Evolutionary conservation across 2,797 vertebrate genomes (phyloP), one percentile per base, ranked within the genome.

Genomic region (Sebastes hubbsi): DNA sequence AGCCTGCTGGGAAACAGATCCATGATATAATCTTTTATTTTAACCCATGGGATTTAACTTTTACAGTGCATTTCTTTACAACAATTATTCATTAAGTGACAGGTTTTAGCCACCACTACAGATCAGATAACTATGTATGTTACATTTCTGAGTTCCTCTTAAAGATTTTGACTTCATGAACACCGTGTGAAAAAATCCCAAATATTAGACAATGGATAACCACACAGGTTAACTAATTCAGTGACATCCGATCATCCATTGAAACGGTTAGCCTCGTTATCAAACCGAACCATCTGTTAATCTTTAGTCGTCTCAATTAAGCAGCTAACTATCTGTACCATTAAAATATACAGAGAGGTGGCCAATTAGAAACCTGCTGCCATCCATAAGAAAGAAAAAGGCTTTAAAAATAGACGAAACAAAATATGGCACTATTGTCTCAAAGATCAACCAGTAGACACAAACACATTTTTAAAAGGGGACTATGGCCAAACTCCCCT

Each of bases 11-110:
- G 42, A 65, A 75, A 82, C 63, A 66, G 55, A 77, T 67, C 8
- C 73, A 88, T 89, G 90, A 93, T 93, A 93, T 93, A 89, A 88
- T 94, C 85, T 94, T 96, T 96, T 95, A 96, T 96, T 96, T 94
- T 91, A 94, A 94, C 94, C 94, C 92, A 93, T 94, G 92, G 93
- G 94, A 96, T 95, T 95, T 90, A 90, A 94, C 91, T 95, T 95
- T 93, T 94, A 96, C 96, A 96, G 95, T 96, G 96, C 94, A 96
- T 95, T 95, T 95, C 94, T 95, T 96, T 95, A 96, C 95, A 95
- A 95, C 95, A 95, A 92, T 94, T 88, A 95, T 90, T 94, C 86
- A 93, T 94, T 94, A 94, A 94, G 95, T 95, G 94, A 95, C 94
- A 91, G 63, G 71, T 90, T 93, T 91, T 84, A 93, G 95, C 92